A percentile compares a stretch with the other conserved stretches of the same genome.
phyloP scores from a whole-genome alignment of 1,140 invertebrate species.

The Atta colombica region DNA sequence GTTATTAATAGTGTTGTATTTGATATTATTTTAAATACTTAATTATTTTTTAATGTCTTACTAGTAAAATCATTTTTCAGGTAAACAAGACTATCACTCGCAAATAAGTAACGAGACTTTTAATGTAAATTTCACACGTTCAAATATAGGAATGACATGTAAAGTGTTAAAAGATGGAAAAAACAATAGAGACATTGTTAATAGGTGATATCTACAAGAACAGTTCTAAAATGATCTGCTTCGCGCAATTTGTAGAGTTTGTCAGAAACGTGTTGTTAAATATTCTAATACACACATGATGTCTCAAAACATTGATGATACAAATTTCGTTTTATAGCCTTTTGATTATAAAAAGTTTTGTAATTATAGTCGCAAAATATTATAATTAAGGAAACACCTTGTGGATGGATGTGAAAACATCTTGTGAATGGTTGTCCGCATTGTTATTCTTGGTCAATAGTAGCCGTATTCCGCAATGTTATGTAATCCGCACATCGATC shows the following conservation, averaged over 20 bases:
- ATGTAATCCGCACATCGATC: constrained; percentile 15
- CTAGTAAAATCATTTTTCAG: too few species aligned
- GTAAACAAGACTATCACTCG: too few species aligned
- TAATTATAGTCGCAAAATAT: not conserved
- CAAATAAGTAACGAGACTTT: too few species aligned
- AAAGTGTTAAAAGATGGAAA: too few species aligned
- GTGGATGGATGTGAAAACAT: not conserved
- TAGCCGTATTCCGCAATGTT: not conserved
- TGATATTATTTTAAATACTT: too few species aligned
- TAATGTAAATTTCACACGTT: too few species aligned
- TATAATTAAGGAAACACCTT: too few species aligned
- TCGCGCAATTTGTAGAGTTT: not conserved
- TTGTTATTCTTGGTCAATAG: not conserved
- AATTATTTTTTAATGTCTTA: too few species aligned
- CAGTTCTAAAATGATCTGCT: not conserved
- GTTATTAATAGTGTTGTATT: too few species aligned
- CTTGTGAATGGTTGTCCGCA: not conserved
- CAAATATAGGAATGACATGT: too few species aligned
- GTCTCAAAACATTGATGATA: not conserved
- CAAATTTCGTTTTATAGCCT: not conserved
- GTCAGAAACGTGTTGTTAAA: not conserved
- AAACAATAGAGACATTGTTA: not conserved
- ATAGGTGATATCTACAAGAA: not conserved
- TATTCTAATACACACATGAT: not conserved
- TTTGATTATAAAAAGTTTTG: not conserved